Conservation (phyloP, 2,888 invertebrate species). For the Philonicus albiceps region DNA sequence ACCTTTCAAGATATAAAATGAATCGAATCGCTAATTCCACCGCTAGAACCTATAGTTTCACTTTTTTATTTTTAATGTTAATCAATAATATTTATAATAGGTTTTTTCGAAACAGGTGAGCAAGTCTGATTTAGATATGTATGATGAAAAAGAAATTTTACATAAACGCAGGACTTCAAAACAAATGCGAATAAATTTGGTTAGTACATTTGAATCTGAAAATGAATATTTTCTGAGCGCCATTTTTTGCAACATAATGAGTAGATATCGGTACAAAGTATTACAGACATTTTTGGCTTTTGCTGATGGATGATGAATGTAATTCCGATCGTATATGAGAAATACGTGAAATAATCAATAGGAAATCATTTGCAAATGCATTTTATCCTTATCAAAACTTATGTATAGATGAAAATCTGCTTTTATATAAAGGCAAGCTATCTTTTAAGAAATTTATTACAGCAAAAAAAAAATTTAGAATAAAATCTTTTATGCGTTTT, state of each 20-base stretch:
- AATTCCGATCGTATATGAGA: neutral
- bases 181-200: neutral
- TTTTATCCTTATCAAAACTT: neutral
- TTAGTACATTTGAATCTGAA: neutral
- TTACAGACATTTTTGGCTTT: neutral
- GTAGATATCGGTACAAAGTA: neutral
- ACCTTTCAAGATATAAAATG: neutral
- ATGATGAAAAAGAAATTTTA: neutral
- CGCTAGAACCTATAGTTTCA: neutral
- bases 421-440: neutral
- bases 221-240: neutral
- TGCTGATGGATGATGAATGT: neutral
- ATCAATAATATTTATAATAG: neutral
- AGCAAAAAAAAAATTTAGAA: neutral
- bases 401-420: slow-evolving; percentile 7
- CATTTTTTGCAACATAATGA: slow-evolving; percentile 2
- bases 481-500: neutral
- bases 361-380: neutral
- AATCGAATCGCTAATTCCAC: neutral
- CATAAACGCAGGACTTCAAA: neutral
- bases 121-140: neutral
- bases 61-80: neutral
- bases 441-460: neutral
- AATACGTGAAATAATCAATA: neutral
- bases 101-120: neutral